A percentile compares a stretch with the other conserved stretches of the same genome.
Evolutionary conservation across 1,140 invertebrate species (phyloP).

Genomic region (Metopolophium dirhodum): DNA sequence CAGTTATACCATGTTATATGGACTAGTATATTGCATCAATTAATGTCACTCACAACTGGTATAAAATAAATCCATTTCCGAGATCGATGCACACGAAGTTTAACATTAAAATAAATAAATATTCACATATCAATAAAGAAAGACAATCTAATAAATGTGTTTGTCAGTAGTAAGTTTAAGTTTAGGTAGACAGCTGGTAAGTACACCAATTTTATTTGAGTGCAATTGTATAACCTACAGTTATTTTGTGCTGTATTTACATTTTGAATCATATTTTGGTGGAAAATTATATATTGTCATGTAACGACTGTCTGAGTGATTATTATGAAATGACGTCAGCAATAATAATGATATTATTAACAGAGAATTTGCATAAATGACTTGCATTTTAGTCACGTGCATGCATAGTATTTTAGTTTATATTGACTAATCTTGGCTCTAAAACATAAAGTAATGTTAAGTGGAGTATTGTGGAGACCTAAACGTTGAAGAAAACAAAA

Average conservation of each 20-base stretch:
- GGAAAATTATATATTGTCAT: not conserved
- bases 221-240: not conserved
- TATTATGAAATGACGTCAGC: conserved; percentile 25
- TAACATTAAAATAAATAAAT: conserved; percentile 12
- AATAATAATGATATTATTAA: conserved; percentile 29
- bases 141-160: not conserved
- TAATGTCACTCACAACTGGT: not conserved
- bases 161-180: not conserved
- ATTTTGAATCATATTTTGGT: not conserved
- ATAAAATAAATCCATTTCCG: not conserved
- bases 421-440: conserved; percentile 8
- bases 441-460: conserved; percentile 24
- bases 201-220: not conserved
- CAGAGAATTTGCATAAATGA: conserved; percentile 33
- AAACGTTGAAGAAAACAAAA: not conserved
- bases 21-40: not conserved
- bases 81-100: not conserved
- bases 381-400: conserved; percentile 21
- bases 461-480: not conserved
- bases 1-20: not conserved
- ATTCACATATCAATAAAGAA: not conserved
- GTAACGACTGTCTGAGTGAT: not conserved
- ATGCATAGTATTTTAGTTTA: not conserved
- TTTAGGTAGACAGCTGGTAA: not conserved
- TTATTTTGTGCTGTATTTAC: not conserved